Conservation (phyloP, 2,113 vertebrate genomes). For the Dascyllus trimaculatus region DNA sequence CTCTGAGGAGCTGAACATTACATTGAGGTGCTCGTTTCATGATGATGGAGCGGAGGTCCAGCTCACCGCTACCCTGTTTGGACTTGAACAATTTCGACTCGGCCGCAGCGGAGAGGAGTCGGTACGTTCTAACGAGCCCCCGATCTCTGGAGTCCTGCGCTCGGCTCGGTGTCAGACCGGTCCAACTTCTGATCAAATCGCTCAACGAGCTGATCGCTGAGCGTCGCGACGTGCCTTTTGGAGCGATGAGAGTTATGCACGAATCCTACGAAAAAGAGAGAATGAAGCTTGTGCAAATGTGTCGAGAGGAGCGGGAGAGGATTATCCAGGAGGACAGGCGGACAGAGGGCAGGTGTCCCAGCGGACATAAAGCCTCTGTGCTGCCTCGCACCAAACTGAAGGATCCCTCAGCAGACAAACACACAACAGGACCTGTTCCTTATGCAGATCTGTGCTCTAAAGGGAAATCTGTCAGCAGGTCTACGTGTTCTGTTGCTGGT, state of each 20-base stretch:
- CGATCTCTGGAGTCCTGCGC: constrained; percentile 78
- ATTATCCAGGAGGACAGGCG: constrained; percentile 59
- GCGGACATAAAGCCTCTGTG: constrained; percentile 25
- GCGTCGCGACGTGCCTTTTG: constrained; percentile 47
- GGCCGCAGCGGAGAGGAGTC: constrained; percentile 37
- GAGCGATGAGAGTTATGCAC: constrained; percentile 66
- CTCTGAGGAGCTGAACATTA: background rate
- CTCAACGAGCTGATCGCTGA: constrained; percentile 71
- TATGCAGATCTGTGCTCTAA: constrained; percentile 63
- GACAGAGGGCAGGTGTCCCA: constrained; percentile 21
- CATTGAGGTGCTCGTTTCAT: background rate
- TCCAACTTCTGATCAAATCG: constrained; percentile 77
- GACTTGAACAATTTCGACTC: constrained; percentile 73
- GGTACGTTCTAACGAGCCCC: constrained; percentile 78
- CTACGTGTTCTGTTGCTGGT: constrained; percentile 27
- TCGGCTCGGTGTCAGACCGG: constrained; percentile 77
- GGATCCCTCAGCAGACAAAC: constrained; percentile 18
- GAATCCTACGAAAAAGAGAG: constrained; percentile 76
- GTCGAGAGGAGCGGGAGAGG: constrained; percentile 60
- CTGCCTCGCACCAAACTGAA: constrained; percentile 24
- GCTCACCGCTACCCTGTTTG: constrained; percentile 51
- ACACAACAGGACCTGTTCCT: background rate
- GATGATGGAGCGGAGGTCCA: constrained; percentile 62
- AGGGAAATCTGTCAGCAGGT: constrained; percentile 42
- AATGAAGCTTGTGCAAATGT: constrained; percentile 64